Percentiles rank a stretch among this genome's conserved stretches.
phyloP scores from a whole-genome alignment of 2,797 vertebrate species.

The Rhinella marina region DNA sequence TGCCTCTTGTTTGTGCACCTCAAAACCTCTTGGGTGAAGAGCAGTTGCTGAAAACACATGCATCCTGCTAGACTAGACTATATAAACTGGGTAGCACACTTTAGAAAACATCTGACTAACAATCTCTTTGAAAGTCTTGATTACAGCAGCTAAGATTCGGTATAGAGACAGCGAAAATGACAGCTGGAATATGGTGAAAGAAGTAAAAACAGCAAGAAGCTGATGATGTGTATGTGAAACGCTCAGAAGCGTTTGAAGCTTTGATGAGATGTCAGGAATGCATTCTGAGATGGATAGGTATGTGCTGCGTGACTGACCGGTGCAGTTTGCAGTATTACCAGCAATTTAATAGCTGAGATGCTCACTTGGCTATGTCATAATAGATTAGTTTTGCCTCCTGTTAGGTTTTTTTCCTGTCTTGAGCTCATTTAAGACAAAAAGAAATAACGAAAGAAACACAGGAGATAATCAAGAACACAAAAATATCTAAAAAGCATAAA shows the following conservation, averaged over 20 bases:
- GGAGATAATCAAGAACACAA: background rate
- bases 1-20: background rate
- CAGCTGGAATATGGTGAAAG: constrained; percentile 45
- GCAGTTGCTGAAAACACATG: background rate
- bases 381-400: constrained; percentile 17
- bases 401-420: background rate
- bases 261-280: constrained; percentile 56
- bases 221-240: constrained; percentile 52
- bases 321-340: constrained; percentile 38
- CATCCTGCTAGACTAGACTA: background rate
- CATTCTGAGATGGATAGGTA: constrained; percentile 57
- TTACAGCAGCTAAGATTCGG: constrained; percentile 6
- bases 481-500: background rate
- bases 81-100: background rate
- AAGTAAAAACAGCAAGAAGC: constrained; percentile 32
- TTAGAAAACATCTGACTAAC: constrained; percentile 13
- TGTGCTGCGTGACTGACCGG: constrained; percentile 38
- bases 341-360: constrained; percentile 50
- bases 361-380: constrained; percentile 47
- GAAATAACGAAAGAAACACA: background rate
- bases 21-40: background rate
- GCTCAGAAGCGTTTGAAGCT: constrained; percentile 41
- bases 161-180: constrained; percentile 41
- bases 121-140: constrained; percentile 7
- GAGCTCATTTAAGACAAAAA: background rate